Evolutionary conservation across 2,797 vertebrate genomes (phyloP).

Genomic region (Micropoecilia bifurca): DNA sequence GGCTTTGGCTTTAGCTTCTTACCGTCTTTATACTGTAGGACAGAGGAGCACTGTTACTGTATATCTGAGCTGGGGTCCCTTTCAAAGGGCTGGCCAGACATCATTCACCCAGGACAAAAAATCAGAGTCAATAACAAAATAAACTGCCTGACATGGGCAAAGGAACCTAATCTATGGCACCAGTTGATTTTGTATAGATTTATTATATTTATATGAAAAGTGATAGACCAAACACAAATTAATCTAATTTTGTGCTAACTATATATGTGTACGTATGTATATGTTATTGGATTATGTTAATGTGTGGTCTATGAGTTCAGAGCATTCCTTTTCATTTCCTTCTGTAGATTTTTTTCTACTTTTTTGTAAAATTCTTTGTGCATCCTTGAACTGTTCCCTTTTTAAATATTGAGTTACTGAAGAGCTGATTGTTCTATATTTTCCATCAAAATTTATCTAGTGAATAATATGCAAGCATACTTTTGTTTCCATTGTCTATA

Average conservation of each 20-base stretch:
- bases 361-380: neutral
- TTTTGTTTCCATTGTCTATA: neutral
- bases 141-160: neutral
- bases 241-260: neutral
- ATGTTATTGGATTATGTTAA: neutral
- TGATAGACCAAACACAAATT: neutral
- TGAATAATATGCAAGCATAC: neutral
- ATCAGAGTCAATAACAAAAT: neutral
- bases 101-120: neutral
- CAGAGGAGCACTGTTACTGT: slow-evolving; percentile 32
- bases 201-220: neutral
- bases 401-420: neutral
- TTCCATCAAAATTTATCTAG: neutral
- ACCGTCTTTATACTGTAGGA: slow-evolving; percentile 89
- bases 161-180: neutral
- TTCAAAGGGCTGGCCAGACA: neutral
- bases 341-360: neutral
- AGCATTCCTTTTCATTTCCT: neutral
- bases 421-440: neutral
- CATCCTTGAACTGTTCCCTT: neutral
- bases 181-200: neutral
- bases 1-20: slow-evolving; percentile 93
- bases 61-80: neutral
- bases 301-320: neutral
- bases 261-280: neutral